phyloP scores from a whole-genome alignment of 2,888 invertebrate species.

The Oxytorus armatus region DNA sequence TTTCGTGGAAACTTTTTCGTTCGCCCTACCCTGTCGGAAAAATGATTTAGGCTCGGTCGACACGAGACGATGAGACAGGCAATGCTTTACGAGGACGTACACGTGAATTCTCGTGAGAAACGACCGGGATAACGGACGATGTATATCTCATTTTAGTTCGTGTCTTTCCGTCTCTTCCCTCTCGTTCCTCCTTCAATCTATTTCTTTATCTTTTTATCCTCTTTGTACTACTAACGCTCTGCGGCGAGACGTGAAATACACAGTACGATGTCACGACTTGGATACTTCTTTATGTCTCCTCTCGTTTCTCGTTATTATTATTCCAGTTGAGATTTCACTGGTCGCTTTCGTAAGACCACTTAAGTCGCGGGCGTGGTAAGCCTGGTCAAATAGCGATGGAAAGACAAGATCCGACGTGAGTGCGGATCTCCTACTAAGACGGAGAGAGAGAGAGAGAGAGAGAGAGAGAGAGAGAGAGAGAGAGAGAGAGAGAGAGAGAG shows the following conservation, averaged over 20 bases:
- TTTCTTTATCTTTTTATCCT: slow-evolving; percentile 62
- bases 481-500: not conserved
- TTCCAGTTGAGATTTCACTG: slow-evolving; percentile 56
- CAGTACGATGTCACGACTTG: slow-evolving; percentile 33
- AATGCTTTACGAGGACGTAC: slow-evolving; percentile 71
- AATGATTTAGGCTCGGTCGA: slow-evolving; percentile 76
- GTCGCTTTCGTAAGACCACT: slow-evolving; percentile 29
- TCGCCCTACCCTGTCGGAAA: slow-evolving; percentile 57
- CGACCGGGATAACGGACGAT: slow-evolving; percentile 66
- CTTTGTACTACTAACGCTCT: slow-evolving; percentile 43
- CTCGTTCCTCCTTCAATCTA: slow-evolving; percentile 53
- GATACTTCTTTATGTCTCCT: slow-evolving; percentile 66
- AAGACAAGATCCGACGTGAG: slow-evolving; percentile 18
- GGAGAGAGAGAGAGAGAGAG: slow-evolving; percentile 3
- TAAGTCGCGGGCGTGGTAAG: slow-evolving; percentile 9
- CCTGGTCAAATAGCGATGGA: slow-evolving; percentile 25
- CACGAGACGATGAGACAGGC: slow-evolving; percentile 77
- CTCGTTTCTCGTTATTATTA: slow-evolving; percentile 59
- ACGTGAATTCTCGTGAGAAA: slow-evolving; percentile 67
- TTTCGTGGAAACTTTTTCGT: slow-evolving; percentile 67
- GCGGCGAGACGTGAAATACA: slow-evolving; percentile 55
- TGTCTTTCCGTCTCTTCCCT: slow-evolving; percentile 46
- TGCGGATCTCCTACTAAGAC: slow-evolving; percentile 26
- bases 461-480: slow-evolving; percentile 2
- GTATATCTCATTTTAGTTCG: slow-evolving; percentile 67